Evolutionary conservation across 2,113 vertebrate genomes (phyloP).

Genomic region (Recurvirostra avosetta): DNA sequence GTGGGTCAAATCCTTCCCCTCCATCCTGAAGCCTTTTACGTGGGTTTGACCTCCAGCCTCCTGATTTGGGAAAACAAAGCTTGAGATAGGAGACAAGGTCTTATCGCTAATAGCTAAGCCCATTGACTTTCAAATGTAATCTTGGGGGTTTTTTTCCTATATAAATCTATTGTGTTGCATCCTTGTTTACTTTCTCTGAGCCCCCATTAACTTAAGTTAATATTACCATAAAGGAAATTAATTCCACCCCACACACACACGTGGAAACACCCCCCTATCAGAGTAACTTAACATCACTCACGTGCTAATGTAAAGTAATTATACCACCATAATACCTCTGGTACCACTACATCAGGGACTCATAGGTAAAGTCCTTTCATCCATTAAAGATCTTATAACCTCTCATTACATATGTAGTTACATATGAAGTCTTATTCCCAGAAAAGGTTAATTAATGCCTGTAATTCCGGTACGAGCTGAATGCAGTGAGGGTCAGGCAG

Average conservation of each 20-base stretch:
- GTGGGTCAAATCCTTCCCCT: background rate
- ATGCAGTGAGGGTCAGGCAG: background rate
- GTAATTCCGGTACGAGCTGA: background rate
- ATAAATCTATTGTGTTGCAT: background rate
- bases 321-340: background rate
- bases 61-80: background rate
- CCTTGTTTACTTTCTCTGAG: slow-evolving; percentile 3
- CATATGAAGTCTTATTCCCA: background rate
- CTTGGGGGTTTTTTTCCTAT: background rate
- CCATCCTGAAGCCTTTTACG: background rate
- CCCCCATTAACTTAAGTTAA: background rate
- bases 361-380: background rate
- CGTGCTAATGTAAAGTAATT: background rate
- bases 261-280: background rate
- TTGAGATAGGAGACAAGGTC: background rate
- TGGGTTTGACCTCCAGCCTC: background rate
- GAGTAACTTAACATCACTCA: background rate
- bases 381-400: background rate
- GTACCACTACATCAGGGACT: background rate
- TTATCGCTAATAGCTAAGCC: background rate
- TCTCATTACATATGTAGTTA: background rate
- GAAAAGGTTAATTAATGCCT: slow-evolving; percentile 20
- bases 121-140: slow-evolving; percentile 36
- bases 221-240: slow-evolving; percentile 22
- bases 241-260: background rate